phyloP scores from a whole-genome alignment of 2,113 vertebrate genomes.

The Aleadryas rufinucha region DNA sequence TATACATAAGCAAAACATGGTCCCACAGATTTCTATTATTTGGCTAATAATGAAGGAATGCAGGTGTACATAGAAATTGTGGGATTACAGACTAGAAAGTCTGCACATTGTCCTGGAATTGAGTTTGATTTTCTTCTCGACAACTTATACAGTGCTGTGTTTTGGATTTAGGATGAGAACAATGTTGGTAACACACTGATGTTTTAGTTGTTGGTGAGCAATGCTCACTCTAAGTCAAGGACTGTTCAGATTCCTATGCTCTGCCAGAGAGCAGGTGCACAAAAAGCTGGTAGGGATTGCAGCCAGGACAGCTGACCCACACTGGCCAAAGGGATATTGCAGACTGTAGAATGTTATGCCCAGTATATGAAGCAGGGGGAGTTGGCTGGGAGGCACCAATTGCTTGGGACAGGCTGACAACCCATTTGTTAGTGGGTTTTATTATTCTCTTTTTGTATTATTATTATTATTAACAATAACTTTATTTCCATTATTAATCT shows the following conservation, averaged over 20 bases:
- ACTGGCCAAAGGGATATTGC: neutral
- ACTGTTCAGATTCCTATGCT: neutral
- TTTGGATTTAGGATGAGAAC: neutral
- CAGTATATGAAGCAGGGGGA: neutral
- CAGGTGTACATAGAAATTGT: neutral
- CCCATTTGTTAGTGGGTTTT: neutral
- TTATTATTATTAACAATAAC: no score
- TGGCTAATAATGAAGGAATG: neutral
- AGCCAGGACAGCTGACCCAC: neutral
- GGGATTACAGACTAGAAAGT: neutral
- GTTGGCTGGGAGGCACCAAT: neutral
- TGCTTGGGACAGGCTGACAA: neutral
- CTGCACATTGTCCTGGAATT: rapidly evolving
- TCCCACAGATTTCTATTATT: neutral
- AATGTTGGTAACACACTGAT: neutral
- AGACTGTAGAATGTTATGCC: neutral
- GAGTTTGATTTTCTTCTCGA: neutral
- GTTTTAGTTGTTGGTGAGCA: neutral
- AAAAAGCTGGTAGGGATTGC: neutral
- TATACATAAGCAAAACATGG: neutral
- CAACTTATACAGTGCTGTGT: neutral
- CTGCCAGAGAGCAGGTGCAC: neutral
- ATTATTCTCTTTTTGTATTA: neutral
- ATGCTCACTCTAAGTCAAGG: neutral
- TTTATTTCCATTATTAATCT: neutral